Evolutionary conservation across 2,888 invertebrate genomes (phyloP), one percentile per base, ranked within the genome.

Genomic region (Lasioglossum zephyrum): DNA sequence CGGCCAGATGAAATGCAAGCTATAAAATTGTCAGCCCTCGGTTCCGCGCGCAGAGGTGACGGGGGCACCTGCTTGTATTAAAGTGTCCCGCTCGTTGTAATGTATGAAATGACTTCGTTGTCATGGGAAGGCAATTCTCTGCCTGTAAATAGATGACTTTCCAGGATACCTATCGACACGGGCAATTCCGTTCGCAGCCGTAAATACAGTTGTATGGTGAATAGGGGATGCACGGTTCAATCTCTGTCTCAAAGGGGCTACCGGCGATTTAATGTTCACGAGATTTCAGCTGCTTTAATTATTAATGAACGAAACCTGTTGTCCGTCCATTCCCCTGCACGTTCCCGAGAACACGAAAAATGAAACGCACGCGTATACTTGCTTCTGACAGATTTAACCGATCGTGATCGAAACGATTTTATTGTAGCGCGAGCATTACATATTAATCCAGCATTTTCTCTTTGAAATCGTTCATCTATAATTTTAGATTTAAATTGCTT

Each of bases 21-120:
- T 82, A 82, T 81, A 86, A 91, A 85, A 90, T 82, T 78, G 82
- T 60, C 72, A 76, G 53, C 79, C 36, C 81, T 84, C 84, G 79
- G 63, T 16, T 31, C 66, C 63, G 63, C 72, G 73, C 77, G 81
- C 87, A 80, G 79, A 82, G 57, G 77, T 63, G 81, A 69, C 57
- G 49, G 63, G 77, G 49, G 39, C 47, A 26, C 72, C 36, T 47
- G 73, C 53, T 83, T 76, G 69, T 79, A 81, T 81, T 73, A 76
- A 84, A 49, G 81, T 79, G 82, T 82, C 86, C 63, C 31, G 36
- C 70, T 36, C 66, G 85, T 85, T 76, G 69, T 78, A 39, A 77
- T 63, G 82, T 81, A 74, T 79, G 49, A 85, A 74, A 80, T 57
- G 78, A 79, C 39, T 80, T 83, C 44, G 73, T 63, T 73, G 76